Evolutionary conservation across 2,888 invertebrate species (phyloP).

Genomic region (Trilocha varians): DNA sequence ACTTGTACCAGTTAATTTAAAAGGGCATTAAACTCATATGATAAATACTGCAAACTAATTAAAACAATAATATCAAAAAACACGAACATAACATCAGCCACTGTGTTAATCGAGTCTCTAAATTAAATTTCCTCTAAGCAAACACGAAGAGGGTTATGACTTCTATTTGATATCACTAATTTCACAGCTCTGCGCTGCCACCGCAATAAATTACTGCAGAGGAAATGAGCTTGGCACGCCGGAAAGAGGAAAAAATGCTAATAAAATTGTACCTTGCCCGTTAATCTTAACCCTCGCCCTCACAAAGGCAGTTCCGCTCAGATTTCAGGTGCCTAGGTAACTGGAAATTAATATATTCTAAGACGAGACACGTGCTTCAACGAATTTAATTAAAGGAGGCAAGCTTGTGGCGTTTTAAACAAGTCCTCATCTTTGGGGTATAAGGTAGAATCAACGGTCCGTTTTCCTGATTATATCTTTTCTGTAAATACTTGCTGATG

Average conservation of each 20-base stretch:
- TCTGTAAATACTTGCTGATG: too few relatives aligned
- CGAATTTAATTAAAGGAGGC: conserved; percentile 33
- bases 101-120: conserved; percentile 33
- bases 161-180: conserved; percentile 59
- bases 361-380: conserved; percentile 22
- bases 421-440: conserved; percentile 12
- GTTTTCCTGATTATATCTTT: too few relatives aligned
- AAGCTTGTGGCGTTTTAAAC: conserved; percentile 24
- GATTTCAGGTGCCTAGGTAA: conserved; percentile 32
- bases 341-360: conserved; percentile 37
- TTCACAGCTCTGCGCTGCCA: conserved; percentile 43
- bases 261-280: conserved; percentile 63
- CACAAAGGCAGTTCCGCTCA: conserved; percentile 41
- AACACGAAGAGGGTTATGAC: conserved; percentile 39
- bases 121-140: conserved; percentile 38
- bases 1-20: too few relatives aligned
- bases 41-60: too few relatives aligned
- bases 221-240: conserved; percentile 60
- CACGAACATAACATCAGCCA: background rate
- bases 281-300: conserved; percentile 57
- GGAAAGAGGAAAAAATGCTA: conserved; percentile 66
- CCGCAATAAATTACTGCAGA: conserved; percentile 56
- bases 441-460: too few relatives aligned
- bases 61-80: too few relatives aligned
- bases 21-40: too few relatives aligned